Evolutionary conservation across 2,797 vertebrate species (phyloP), one percentile per base, ranked within the genome.

Genomic region (Melanotaenia pygmaea): DNA sequence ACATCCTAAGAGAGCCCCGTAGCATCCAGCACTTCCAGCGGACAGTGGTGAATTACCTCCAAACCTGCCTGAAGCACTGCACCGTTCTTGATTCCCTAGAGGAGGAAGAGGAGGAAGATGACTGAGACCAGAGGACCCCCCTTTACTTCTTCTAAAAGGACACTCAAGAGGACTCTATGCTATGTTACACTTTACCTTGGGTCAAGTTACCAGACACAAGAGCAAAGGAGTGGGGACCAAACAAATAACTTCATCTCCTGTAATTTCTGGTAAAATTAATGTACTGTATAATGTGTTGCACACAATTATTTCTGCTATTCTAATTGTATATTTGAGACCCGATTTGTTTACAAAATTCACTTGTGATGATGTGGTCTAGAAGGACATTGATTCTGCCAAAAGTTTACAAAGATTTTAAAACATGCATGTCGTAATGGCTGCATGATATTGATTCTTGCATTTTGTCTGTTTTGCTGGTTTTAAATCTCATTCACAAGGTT

Each of bases 31-130:
- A 96, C 85, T 92, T 94, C 78, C 92, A 92, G 79, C 91, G 94
- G 76, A 93, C 93, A 14, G 78, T 96, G 53, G 84, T 92, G 70
- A 93, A 92, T 88, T 96, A 95, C 86, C 88, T 96, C 81, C 93
- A 94, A 11, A 87, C 76, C 81, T 96, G 95, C 87, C 86, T 96
- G 77, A 89, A 93, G 85, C 90, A 95, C 66, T 90, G 89, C 63
- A 24, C 85, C 62, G 66, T 90, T 7, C 30, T 77, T 4, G 81
- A 78, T 14, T 72, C 80, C 1, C 43, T 82, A 59, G 93, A 94
- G 58, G 89, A 92, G 0, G 85, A 89, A 0, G 88, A 93, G 34
- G 89, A 93, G 30, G 88, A 94, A 35, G 93, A 95, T 12, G 89
- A 95, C 81, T 94, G 90, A 94, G 65, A 40, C 59, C 32, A 66